Base-by-base conservation (phyloP, 2,113 vertebrate species). In the Cisticola juncidis region DNA sequence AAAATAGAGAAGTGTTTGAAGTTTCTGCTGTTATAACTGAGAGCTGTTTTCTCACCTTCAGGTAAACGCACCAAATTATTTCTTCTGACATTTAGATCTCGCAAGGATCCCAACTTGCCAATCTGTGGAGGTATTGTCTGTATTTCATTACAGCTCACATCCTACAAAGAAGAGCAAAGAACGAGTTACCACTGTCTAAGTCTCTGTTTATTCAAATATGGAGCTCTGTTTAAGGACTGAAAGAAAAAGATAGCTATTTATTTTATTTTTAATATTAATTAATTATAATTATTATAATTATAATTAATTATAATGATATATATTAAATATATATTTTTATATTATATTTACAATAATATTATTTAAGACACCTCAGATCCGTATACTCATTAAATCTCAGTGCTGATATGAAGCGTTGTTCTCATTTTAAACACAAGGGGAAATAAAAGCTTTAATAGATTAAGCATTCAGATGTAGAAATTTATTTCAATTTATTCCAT, bases 131-230 rank as follows among this genome's bases (percentile, higher is more conserved):
- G 99, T 90, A 99, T 94, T 73, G 98, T 98, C 97, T 99, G 99
- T 98, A 99, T 99, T 98, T 99, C 99, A 91, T 99, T 99, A 96
- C 99, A 99, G 98, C 99, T 99, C 64, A 99, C 99, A 80, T 99
- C 99, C 99, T 99, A 94, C 73, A 96, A 94, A 50, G 90, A 94
- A 87, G 33, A 45, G 78, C 29, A 90, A n/a, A 93, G 91, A 86
- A 51, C 28, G 72, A 89, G 51, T 70, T 50, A 73, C 6, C 62
- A 66, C 7, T 57, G 66, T 56, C 44, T 24, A 86, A 70, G 17
- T 21, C 51, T 69, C 53, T 90, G 16, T 25, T 81, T 77, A 73
- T 4, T 48, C 29, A 35, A 51, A 81, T 20, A 36, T 2, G 35
- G 17, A 64, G 38, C 11, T 5, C 10, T 66, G 35, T 54, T 53